Percentiles rank a stretch among this genome's conserved stretches.
Evolutionary conservation across 2,888 invertebrate species (phyloP).

Genomic region (Chouioia cunea): DNA sequence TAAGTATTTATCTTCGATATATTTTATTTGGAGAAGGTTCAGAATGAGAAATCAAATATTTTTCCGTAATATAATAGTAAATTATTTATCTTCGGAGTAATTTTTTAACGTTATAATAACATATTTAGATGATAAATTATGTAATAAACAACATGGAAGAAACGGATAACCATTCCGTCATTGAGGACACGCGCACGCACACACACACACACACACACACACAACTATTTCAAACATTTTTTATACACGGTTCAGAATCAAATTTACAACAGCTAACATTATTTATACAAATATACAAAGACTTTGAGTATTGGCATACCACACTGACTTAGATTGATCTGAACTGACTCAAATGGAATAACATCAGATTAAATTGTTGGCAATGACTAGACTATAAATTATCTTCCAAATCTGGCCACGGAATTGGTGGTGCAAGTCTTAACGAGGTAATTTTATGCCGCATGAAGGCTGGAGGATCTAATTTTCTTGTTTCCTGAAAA

Average conservation of each 20-base stretch:
- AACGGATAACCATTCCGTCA: conserved; percentile 22
- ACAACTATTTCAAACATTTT: conserved; percentile 25
- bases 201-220: too few relatives aligned
- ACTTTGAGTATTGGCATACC: conserved; percentile 34
- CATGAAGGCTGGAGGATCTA: conserved; percentile 63
- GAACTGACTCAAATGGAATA: conserved; percentile 32
- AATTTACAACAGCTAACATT: conserved; percentile 43
- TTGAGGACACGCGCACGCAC: too few relatives aligned
- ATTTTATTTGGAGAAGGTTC: background rate
- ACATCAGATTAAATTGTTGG: conserved; percentile 23
- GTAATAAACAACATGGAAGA: conserved; percentile 35
- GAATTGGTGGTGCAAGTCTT: conserved; percentile 63
- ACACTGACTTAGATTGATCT: conserved; percentile 34
- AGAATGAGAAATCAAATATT: background rate
- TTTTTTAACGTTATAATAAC: conserved; percentile 42
- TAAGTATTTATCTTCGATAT: too few relatives aligned
- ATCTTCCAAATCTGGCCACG: conserved; percentile 64
- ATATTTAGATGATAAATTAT: conserved; percentile 44
- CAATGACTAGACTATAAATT: conserved; percentile 65
- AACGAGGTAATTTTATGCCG: conserved; percentile 59
- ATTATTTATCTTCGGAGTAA: conserved; percentile 36
- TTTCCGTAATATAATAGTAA: conserved; percentile 19
- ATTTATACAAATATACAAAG: conserved; percentile 48
- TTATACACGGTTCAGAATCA: conserved; percentile 20
- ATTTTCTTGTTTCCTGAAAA: conserved; percentile 60